Conservation (phyloP, 2,888 invertebrate genomes). For the Bimastos eiseni region DNA sequence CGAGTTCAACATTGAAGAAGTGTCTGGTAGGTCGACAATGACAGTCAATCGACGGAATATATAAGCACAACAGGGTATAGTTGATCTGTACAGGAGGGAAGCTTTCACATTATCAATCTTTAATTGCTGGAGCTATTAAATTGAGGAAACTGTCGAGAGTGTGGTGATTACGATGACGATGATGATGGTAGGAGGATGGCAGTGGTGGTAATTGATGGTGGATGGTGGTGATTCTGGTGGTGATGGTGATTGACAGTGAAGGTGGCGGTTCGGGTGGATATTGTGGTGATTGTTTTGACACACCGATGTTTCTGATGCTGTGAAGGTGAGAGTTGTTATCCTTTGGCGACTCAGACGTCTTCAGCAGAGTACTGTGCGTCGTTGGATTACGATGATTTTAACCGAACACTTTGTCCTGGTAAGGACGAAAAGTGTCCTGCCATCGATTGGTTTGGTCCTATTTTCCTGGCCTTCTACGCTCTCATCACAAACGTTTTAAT, state of each 20-base stretch:
- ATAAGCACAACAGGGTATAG: too few species aligned
- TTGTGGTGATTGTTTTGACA: not conserved
- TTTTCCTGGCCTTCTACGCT: conserved; percentile 58
- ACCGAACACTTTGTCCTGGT: conserved; percentile 14
- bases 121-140: too few species aligned
- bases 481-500: conserved; percentile 60
- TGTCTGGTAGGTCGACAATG: conserved; percentile 48
- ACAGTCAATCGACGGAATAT: too few species aligned
- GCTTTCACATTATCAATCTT: too few species aligned
- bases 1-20: conserved; percentile 60
- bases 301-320: not conserved
- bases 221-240: not conserved
- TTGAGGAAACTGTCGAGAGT: too few species aligned
- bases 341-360: not conserved
- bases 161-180: not conserved
- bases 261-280: too few species aligned
- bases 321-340: not conserved
- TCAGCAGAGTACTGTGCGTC: conserved; percentile 25
- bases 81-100: too few species aligned
- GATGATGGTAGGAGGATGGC: not conserved
- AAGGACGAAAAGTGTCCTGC: conserved; percentile 33
- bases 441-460: conserved; percentile 51
- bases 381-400: conserved; percentile 14
- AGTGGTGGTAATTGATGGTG: not conserved
- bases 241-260: not conserved